Base-by-base conservation (phyloP, 2,888 invertebrate species). In the Eupithecia pulchellata region DNA sequence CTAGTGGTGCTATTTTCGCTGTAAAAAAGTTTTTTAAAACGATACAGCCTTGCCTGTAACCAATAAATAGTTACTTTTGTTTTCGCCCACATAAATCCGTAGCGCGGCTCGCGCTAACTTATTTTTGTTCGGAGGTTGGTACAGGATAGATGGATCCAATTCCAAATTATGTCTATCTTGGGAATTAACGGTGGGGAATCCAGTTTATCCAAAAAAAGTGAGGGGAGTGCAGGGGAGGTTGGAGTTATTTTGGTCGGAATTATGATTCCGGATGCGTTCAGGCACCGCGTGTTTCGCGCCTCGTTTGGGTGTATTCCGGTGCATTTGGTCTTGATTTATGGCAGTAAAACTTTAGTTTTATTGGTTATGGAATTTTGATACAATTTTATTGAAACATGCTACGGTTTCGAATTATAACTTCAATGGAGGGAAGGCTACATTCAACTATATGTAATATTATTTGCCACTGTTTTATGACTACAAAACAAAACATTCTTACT, bases 121-220 rank as follows among this genome's bases (percentile, higher is more conserved):
- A 94, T 93, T 92, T 93, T 91, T 91, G 91, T 91, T 88, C 91
- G 91, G 87, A 91, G 89, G 88, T 88, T 89, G 88, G 75, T 71
- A 81, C 86, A 90, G 91, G 93, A 94, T 94, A 93, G 93, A 94
- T 94, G 94, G 92, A 94, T 94, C 94, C 94, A 95, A 95, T 95
- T 94, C 94, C 93, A 93, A 95, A 94, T 94, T 94, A 95, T 94
- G 93, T 93, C 91, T 93, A 92, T 93, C 94, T 93, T 94, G 94
- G 94, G 94, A 95, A 94, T 95, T 92, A 93, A 92, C 93, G 88
- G 86, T 87, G 90, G 90, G 91, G 92, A 93, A 90, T 92, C 93
- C 92, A 90, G 89, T 93, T 93, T 94, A 91, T 89, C 91, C 91
- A 91, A 93, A 93, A 92, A 92, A 93, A 86, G 84, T 82, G 74